Base-by-base conservation (phyloP, 2,888 invertebrate species). In the Macropis europaea region DNA sequence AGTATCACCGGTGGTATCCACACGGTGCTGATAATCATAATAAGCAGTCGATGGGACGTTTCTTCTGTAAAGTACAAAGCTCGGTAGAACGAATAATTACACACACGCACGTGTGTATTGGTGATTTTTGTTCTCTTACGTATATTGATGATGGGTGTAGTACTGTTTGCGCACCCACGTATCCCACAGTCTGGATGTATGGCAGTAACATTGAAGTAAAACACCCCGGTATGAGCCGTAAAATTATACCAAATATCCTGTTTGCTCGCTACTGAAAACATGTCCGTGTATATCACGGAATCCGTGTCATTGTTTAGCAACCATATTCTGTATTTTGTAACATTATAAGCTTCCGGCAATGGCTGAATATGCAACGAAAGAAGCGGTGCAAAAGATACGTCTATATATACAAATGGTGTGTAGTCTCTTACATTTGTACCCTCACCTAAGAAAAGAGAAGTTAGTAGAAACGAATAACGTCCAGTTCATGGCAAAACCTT, bases 11-110 rank as follows among this genome's bases (percentile, higher is more conserved):
- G 86, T 48, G 87, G 88, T 72, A 89, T 86, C 88, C 88, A 89
- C 32, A 88, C 83, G 7, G 86, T 78, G 59, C 88, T 88, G 61
- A 89, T 87, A 61, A 89, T 89, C 89, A 89, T 89, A 43, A 88
- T 84, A 17, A 89, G 67, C 38, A 89, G 60, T 13, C 84, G 85
- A 43, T 84, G 79, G 2, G 86, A 82, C 5, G 81, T 63, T 69
- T 82, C 82, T 48, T 82, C 88, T 89, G 52, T 1, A 48, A 77
- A 61, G n/a, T 2, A 5, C 0, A 34, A 34, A 28, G 2, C 11
- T 19, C 2, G 6, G 6, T 30, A 40, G 9, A 32, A 17, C 11
- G 7, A 53, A 9, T 7, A n/a, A 22, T 24, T 11, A 24, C 7
- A 5, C 9, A 32, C 9, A 9, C 11, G 6, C 1, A n/a, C 22